Conservation (phyloP, 2,888 invertebrate genomes). For the Phania funesta region DNA sequence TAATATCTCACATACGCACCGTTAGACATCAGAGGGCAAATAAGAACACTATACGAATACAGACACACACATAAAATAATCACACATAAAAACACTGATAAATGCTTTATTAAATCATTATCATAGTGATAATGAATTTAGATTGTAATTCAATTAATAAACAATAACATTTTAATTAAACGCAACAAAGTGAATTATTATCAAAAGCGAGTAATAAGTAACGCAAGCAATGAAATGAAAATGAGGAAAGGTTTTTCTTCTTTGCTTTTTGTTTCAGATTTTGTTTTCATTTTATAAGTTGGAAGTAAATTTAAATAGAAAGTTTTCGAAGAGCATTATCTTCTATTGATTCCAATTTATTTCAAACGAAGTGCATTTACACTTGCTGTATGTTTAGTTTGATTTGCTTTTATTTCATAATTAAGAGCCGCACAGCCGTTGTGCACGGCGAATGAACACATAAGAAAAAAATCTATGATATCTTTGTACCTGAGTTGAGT, state of each 20-base stretch:
- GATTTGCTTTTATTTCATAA: too few species aligned
- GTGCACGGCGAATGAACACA: too few species aligned
- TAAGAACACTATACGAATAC: background rate
- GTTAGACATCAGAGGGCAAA: background rate
- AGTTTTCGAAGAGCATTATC: too few species aligned
- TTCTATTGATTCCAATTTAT: too few species aligned
- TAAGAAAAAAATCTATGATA: too few species aligned
- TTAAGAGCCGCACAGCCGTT: too few species aligned
- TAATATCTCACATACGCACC: constrained; percentile 13
- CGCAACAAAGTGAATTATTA: constrained; percentile 2
- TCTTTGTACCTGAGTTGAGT: too few species aligned
- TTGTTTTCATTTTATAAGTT: background rate
- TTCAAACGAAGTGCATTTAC: too few species aligned
- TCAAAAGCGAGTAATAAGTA: background rate
- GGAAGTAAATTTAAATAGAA: background rate
- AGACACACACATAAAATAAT: background rate
- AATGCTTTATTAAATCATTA: constrained; percentile 7
- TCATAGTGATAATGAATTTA: constrained; percentile 22
- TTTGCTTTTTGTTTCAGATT: background rate
- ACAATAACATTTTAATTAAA: constrained; percentile 47
- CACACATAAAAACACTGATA: background rate
- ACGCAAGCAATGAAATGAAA: background rate
- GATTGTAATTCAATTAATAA: constrained; percentile 41
- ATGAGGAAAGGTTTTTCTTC: background rate
- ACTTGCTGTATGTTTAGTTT: too few species aligned